Conservation (phyloP, 2,888 invertebrate genomes). For the Tipula lateralis region DNA sequence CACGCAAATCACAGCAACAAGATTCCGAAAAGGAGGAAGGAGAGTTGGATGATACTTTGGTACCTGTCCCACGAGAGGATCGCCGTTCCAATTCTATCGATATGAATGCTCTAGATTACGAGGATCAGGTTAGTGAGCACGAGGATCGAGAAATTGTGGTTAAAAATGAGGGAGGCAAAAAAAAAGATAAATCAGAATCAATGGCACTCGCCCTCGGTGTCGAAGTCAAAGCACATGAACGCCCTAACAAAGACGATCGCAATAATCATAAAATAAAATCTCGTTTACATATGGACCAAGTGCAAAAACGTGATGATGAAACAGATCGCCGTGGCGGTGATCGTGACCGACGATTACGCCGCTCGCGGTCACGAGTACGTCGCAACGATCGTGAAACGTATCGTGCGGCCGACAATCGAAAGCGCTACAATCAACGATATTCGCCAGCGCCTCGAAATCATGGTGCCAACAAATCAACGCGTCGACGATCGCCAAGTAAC, state of each 20-base stretch:
- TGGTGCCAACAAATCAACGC: background rate
- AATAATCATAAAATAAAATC: background rate
- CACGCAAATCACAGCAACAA: constrained; percentile 36
- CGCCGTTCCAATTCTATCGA: constrained; percentile 51
- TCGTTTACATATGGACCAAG: background rate
- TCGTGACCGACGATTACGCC: background rate
- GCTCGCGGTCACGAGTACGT: background rate
- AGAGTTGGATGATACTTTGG: constrained; percentile 49
- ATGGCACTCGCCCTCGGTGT: constrained; percentile 57
- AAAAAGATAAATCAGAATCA: constrained; percentile 48
- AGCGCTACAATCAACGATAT: background rate
- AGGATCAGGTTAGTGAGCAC: constrained; percentile 56
- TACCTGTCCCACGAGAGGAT: background rate
- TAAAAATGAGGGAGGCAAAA: constrained; percentile 2
- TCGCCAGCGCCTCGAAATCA: background rate
- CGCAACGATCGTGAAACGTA: background rate
- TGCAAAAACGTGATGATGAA: background rate
- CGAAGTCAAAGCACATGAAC: constrained; percentile 44
- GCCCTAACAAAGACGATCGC: constrained; percentile 19
- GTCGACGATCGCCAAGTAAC: background rate
- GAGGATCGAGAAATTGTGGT: constrained; percentile 41
- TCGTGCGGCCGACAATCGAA: background rate
- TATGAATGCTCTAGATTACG: constrained; percentile 70
- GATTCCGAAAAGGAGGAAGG: constrained; percentile 50
- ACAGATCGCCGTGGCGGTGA: constrained; percentile 28